These are phyloP conservation scores for Acrocephalus scirpaceus DNA, from an alignment of 2,797 vertebrate genomes.

Conservation along the genomic window DNA sequence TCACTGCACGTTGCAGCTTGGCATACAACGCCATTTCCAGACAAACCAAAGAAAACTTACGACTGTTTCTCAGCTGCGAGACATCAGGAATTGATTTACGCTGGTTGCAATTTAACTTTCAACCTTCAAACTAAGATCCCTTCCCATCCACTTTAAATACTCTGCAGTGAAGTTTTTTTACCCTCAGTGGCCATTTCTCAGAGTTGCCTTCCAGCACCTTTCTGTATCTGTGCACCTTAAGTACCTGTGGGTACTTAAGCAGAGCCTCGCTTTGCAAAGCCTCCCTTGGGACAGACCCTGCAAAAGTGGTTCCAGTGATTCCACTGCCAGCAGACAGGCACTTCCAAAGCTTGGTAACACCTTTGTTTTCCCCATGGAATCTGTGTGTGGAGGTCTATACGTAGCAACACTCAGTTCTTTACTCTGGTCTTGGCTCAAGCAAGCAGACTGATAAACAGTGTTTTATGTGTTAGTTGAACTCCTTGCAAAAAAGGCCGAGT, in stretches of 20 bases:
- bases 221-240: not conserved
- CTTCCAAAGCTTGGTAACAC: not conserved
- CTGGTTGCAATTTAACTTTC: not conserved
- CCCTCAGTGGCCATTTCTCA: not conserved
- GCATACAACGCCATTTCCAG: not conserved
- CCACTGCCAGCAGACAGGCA: not conserved
- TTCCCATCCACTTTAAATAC: not conserved
- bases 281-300: not conserved
- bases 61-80: not conserved
- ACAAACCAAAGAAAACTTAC: not conserved
- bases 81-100: not conserved
- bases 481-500: not conserved
- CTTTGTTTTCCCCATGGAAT: not conserved
- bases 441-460: not conserved
- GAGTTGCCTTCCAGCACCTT: not conserved
- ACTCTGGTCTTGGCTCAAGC: not conserved
- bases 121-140: not conserved
- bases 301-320: not conserved
- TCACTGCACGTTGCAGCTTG: not conserved
- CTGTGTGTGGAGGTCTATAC: accelerated
- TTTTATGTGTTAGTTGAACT: not conserved
- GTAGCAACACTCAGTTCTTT: not conserved
- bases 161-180: not conserved
- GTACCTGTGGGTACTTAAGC: not conserved
- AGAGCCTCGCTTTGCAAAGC: not conserved